Percentiles rank a stretch among this genome's conserved stretches.
Evolutionary conservation across 2,113 vertebrate species (phyloP).

Genomic region (Indicator maculatus): DNA sequence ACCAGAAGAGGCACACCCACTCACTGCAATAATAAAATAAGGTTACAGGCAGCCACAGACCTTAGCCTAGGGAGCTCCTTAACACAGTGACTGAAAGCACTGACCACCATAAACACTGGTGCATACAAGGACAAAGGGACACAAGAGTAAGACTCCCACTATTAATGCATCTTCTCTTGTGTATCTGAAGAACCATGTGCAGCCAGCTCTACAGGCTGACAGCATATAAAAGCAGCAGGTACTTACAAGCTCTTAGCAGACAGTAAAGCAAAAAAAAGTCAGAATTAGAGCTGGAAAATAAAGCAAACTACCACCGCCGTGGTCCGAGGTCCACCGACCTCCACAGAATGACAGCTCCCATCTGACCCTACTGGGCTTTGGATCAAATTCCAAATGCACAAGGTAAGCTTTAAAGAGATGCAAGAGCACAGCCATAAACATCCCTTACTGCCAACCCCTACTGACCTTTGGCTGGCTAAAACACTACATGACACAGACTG

Average conservation of each 20-base stretch:
- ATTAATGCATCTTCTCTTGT: not conserved
- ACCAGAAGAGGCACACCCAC: not conserved
- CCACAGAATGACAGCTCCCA: not conserved
- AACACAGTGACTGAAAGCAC: not conserved
- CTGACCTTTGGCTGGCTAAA: conserved; percentile 6
- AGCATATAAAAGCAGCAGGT: not conserved
- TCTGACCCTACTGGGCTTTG: not conserved
- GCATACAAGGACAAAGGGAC: conserved; percentile 38
- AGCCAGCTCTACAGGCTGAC: not conserved
- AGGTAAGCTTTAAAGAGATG: conserved; percentile 26
- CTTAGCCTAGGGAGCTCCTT: not conserved
- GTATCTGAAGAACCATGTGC: not conserved
- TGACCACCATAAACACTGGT: not conserved
- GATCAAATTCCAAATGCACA: conserved; percentile 9
- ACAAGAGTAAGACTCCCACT: not conserved
- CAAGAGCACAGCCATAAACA: not conserved
- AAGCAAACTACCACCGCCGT: not conserved
- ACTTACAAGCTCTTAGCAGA: conserved; percentile 5
- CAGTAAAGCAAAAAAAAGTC: not conserved
- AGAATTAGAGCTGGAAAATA: not conserved
- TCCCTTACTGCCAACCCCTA: not conserved
- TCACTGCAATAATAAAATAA: not conserved
- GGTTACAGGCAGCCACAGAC: not conserved
- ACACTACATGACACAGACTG: not conserved
- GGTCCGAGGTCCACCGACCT: not conserved